Evolutionary conservation across 2,797 vertebrate species (phyloP).

Genomic region (Lepidocolaptes lacrymiger): DNA sequence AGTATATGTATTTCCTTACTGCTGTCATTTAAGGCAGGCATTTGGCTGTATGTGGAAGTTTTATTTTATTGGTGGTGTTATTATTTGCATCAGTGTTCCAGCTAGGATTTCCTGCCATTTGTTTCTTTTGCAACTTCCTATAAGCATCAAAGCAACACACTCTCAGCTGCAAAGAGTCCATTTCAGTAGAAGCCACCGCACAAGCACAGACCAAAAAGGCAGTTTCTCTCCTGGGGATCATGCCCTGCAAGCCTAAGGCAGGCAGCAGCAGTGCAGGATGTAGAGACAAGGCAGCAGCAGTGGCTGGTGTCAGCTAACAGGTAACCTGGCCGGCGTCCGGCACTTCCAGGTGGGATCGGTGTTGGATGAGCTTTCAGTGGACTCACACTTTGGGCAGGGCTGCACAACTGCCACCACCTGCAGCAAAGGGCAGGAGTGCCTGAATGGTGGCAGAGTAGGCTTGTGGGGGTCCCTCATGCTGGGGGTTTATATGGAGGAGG

Average conservation of each 20-base stretch:
- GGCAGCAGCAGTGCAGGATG: rapidly evolving
- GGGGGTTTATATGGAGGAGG: neutral
- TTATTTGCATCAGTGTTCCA: neutral
- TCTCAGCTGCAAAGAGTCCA: rapidly evolving
- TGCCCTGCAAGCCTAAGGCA: neutral
- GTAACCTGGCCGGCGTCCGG: rapidly evolving
- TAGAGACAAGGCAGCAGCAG: neutral
- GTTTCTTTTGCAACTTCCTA: neutral
- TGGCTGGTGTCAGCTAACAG: neutral
- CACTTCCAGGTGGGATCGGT: rapidly evolving
- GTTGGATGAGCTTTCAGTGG: neutral
- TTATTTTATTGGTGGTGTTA: neutral
- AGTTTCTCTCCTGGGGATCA: neutral
- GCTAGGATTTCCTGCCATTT: neutral
- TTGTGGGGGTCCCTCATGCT: neutral
- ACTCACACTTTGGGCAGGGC: rapidly evolving
- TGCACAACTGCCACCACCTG: rapidly evolving
- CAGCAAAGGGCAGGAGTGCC: neutral
- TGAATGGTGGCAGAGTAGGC: rapidly evolving
- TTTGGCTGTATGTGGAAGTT: neutral
- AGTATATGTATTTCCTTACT: neutral
- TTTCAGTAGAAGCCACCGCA: neutral
- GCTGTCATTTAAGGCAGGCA: neutral
- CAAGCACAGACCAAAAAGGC: neutral
- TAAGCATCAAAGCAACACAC: neutral